Conservation (phyloP, 2,888 invertebrate species). For the Cataglyphis albicans region DNA sequence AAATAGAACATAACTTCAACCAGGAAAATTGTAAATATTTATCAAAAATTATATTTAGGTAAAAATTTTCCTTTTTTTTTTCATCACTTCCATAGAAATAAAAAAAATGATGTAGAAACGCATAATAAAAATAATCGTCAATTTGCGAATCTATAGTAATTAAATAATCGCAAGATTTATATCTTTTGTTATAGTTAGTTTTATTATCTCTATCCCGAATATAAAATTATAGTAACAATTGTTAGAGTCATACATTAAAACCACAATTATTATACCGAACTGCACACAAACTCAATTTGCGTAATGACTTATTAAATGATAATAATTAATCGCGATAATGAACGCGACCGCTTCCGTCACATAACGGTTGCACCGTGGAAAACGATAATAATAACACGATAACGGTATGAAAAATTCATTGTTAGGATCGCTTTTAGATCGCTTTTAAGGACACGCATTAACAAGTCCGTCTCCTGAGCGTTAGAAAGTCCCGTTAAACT, state of each 20-base stretch:
- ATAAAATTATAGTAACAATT: background rate
- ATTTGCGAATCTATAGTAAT: background rate
- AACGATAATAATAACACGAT: slow-evolving; percentile 36
- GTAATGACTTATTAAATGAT: slow-evolving; percentile 20
- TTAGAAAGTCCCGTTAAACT: background rate
- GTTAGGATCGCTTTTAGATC: background rate
- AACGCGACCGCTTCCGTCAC: slow-evolving; percentile 24
- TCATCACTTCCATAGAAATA: background rate
- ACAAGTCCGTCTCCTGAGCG: background rate
- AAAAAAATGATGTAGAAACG: background rate
- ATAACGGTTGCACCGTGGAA: slow-evolving; percentile 1
- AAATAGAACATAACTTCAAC: background rate
- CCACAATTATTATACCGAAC: background rate
- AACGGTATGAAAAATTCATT: slow-evolving; percentile 18
- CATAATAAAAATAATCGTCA: slow-evolving; percentile 1
- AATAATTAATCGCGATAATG: slow-evolving; percentile 43
- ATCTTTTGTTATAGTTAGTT: background rate
- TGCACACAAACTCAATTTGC: slow-evolving; percentile 21
- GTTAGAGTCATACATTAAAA: background rate
- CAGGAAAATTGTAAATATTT: background rate
- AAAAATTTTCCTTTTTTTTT: background rate
- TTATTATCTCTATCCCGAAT: background rate
- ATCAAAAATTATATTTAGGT: background rate
- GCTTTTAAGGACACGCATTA: background rate
- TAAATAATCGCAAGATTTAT: background rate